Conservation (phyloP, 2,888 invertebrate species). For the Pheosia tremula region DNA sequence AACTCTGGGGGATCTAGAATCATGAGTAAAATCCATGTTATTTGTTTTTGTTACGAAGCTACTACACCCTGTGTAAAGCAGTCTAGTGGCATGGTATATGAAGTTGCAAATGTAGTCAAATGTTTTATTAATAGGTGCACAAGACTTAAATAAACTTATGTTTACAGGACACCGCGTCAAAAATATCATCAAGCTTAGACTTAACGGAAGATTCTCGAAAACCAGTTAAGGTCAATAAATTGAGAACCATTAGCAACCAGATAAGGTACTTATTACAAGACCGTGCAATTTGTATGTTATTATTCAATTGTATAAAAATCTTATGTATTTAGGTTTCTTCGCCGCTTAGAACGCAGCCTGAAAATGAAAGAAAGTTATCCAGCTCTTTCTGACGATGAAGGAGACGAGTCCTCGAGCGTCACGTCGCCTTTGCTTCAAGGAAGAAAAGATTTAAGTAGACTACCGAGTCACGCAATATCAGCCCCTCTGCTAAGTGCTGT, state of each 20-base stretch:
- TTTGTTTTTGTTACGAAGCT: no score
- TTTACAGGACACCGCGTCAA: constrained; percentile 83
- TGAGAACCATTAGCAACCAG: constrained; percentile 90
- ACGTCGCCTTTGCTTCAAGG: constrained; percentile 86
- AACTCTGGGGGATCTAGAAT: no score
- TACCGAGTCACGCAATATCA: constrained; percentile 73
- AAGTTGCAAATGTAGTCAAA: constrained; percentile 2
- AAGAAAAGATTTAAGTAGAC: constrained; percentile 64
- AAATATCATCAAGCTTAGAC: constrained; percentile 85
- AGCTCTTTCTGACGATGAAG: constrained; percentile 85
- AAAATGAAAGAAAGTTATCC: constrained; percentile 87
- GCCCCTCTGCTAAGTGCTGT: constrained; percentile 76
- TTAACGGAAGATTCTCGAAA: constrained; percentile 82
- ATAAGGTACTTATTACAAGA: constrained; percentile 83
- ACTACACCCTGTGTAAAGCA: not conserved
- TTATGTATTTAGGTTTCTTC: constrained; percentile 85
- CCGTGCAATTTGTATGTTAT: not conserved
- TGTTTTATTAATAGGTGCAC: not conserved
- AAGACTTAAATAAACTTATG: not conserved
- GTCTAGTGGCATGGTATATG: constrained; percentile 14
- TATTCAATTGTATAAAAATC: not conserved
- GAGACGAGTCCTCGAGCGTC: constrained; percentile 86
- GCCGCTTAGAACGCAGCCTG: constrained; percentile 88
- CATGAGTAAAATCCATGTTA: no score
- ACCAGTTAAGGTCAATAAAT: constrained; percentile 86